phyloP scores from a whole-genome alignment of 1,140 invertebrate genomes.

The Phthorimaea operculella region DNA sequence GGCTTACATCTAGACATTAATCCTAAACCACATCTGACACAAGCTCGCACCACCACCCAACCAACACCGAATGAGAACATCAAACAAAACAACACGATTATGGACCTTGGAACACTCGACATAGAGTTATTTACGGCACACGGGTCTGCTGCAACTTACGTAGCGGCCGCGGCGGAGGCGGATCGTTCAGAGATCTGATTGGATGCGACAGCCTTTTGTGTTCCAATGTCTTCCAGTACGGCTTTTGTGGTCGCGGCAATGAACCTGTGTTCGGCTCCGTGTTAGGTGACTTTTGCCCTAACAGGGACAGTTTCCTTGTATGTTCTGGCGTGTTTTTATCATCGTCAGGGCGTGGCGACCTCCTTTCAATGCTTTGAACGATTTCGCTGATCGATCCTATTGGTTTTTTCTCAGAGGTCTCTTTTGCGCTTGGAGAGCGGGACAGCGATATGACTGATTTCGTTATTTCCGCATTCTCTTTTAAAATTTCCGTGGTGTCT shows the following conservation, averaged over 20 bases:
- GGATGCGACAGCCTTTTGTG: slow-evolving; percentile 59
- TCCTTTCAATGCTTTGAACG: slow-evolving; percentile 36
- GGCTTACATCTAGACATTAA: not conserved
- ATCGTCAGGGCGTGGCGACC: slow-evolving; percentile 13
- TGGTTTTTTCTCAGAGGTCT: slow-evolving; percentile 23
- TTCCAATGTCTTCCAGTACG: slow-evolving; percentile 56
- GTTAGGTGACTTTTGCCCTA: slow-evolving; percentile 25
- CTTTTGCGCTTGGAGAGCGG: slow-evolving; percentile 45
- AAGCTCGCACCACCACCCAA: slow-evolving; percentile 5
- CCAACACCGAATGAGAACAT: slow-evolving; percentile 10
- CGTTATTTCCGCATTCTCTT: slow-evolving; percentile 38
- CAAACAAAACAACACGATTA: slow-evolving; percentile 9
- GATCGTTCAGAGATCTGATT: slow-evolving; percentile 49
- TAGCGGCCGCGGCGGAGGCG: slow-evolving; percentile 38
- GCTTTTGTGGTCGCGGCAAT: slow-evolving; percentile 35
- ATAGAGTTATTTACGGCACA: slow-evolving; percentile 16
- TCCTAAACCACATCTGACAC: not conserved
- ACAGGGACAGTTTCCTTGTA: slow-evolving; percentile 37
- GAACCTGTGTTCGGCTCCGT: slow-evolving; percentile 36
- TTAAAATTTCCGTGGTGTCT: slow-evolving; percentile 15
- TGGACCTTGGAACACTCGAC: not conserved
- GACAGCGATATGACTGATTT: slow-evolving; percentile 52
- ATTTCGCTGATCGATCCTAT: slow-evolving; percentile 28
- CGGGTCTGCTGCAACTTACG: slow-evolving; percentile 53
- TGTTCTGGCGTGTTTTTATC: slow-evolving; percentile 15